phyloP scores from a whole-genome alignment of 2,113 vertebrate genomes.

The Hipposideros armiger region DNA sequence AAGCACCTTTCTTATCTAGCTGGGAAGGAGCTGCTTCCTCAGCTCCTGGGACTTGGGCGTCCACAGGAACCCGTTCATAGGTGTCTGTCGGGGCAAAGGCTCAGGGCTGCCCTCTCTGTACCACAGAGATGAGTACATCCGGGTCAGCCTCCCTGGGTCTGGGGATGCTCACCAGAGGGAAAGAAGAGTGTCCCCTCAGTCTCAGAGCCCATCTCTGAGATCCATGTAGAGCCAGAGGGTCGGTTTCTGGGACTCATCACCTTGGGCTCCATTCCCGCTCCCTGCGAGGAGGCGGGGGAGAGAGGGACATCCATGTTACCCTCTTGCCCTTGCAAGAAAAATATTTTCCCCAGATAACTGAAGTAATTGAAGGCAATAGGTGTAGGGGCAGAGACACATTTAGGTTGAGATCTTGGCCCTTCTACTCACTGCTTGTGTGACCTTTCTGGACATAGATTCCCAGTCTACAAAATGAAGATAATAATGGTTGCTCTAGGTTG shows the following conservation, averaged over 20 bases:
- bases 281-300: not conserved
- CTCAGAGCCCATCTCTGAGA: not conserved
- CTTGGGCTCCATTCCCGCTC: not conserved
- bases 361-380: not conserved
- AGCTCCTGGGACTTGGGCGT: not conserved
- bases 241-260: not conserved
- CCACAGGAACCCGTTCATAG: not conserved
- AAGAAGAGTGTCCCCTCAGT: not conserved
- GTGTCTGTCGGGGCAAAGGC: not conserved
- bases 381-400: not conserved
- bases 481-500: not conserved
- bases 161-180: not conserved
- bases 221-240: not conserved
- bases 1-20: slow-evolving; percentile 76
- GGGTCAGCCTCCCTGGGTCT: not conserved
- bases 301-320: not conserved
- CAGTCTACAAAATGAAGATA: not conserved
- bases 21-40: not conserved
- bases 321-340: slow-evolving; percentile 2
- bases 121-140: not conserved
- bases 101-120: not conserved
- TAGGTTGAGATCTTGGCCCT: not conserved
- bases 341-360: not conserved
- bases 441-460: not conserved
- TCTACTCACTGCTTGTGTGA: not conserved